Conservation (phyloP, 1,140 invertebrate species). For the Bombyx mandarina region DNA sequence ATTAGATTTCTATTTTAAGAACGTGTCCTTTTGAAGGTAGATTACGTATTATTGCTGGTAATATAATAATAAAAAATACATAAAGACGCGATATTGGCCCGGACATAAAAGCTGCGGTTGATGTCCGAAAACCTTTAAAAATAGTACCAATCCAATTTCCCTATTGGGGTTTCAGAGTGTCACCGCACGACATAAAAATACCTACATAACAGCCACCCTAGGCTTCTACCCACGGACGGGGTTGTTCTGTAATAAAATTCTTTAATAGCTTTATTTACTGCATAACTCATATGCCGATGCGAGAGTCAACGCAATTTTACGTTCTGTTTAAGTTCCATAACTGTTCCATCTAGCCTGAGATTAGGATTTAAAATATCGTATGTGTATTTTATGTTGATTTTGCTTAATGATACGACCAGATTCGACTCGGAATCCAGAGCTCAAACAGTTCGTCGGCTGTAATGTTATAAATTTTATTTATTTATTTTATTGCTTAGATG, state of each 20-base stretch:
- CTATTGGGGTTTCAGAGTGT: slow-evolving; percentile 54
- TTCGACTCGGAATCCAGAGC: no score
- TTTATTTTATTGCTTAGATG: no score
- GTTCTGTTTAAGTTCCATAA: no score
- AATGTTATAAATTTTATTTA: no score
- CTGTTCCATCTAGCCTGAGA: no score
- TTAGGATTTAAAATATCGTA: no score
- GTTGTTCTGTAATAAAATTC: slow-evolving; percentile 43
- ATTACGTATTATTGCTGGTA: slow-evolving; percentile 18
- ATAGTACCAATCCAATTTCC: slow-evolving; percentile 66
- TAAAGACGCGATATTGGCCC: slow-evolving; percentile 49
- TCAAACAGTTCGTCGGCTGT: no score
- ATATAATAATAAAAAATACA: slow-evolving; percentile 38
- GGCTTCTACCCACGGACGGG: slow-evolving; percentile 17
- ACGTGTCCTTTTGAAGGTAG: neutral
- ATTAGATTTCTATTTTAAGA: no score
- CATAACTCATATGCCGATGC: slow-evolving; percentile 26
- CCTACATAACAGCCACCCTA: slow-evolving; percentile 45
- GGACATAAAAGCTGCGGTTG: slow-evolving; percentile 47
- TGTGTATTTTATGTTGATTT: no score
- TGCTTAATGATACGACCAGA: no score
- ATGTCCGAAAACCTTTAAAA: slow-evolving; percentile 59
- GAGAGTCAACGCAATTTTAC: slow-evolving; percentile 1
- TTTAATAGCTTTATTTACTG: slow-evolving; percentile 57
- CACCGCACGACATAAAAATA: slow-evolving; percentile 62